These are phyloP conservation scores for Climacteris rufus DNA, from an alignment of 2,113 vertebrate species.

Conservation along the genomic window DNA sequence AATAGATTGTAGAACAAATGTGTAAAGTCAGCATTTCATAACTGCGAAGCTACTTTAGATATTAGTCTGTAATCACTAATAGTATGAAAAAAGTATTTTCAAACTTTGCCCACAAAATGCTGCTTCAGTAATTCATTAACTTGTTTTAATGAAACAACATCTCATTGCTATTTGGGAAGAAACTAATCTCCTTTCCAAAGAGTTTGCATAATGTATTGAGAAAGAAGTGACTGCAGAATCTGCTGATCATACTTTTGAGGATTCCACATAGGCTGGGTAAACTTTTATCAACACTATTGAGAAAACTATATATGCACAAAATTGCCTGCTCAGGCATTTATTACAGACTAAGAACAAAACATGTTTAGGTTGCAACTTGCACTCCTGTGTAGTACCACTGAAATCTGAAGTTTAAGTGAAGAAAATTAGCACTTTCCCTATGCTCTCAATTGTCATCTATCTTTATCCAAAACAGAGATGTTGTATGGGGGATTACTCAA, in stretches of 20 bases:
- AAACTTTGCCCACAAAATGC: constrained; percentile 7
- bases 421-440: background rate
- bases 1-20: background rate
- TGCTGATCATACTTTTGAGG: constrained; percentile 35
- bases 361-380: background rate
- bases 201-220: constrained; percentile 23
- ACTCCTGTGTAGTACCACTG: background rate
- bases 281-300: constrained; percentile 13
- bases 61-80: background rate
- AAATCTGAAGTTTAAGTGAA: background rate
- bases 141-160: constrained; percentile 26
- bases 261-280: background rate
- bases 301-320: background rate
- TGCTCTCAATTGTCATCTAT: background rate
- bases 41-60: background rate
- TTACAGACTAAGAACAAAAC: constrained; percentile 8
- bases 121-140: constrained; percentile 51
- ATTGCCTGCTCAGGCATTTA: constrained; percentile 6
- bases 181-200: constrained; percentile 31
- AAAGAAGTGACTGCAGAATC: constrained; percentile 38
- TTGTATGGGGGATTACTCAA: background rate
- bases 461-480: background rate
- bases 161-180: constrained; percentile 15
- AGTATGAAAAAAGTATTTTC: background rate
- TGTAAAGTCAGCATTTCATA: background rate